A percentile compares a stretch with the other conserved stretches of the same genome.
Conservation (phyloP, 2,888 invertebrate genomes). For the Plebejus argus region DNA sequence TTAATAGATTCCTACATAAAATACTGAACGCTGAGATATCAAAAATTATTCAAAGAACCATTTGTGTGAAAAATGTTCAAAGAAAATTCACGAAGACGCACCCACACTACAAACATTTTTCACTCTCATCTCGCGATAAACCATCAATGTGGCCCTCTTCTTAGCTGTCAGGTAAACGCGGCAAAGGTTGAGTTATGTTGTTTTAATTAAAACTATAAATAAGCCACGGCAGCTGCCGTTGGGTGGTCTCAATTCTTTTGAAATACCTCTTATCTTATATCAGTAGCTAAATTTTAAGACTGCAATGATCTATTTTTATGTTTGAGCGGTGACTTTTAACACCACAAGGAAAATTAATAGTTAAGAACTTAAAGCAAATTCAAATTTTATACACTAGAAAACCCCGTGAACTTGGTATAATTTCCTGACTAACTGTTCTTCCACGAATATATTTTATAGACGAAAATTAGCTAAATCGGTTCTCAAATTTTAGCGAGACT, state of each 20-base stretch:
- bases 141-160: background rate
- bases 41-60: too few relatives aligned
- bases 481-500: too few relatives aligned
- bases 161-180: conserved; percentile 62
- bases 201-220: conserved; percentile 79
- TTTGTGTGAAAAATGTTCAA: too few relatives aligned
- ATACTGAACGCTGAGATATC: too few relatives aligned
- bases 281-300: conserved; percentile 31
- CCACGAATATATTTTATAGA: too few relatives aligned
- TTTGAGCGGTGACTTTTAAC: conserved; percentile 4
- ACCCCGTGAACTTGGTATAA: too few relatives aligned
- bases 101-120: background rate
- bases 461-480: too few relatives aligned
- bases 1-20: too few relatives aligned
- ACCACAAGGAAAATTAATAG: background rate
- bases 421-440: too few relatives aligned
- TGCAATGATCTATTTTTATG: conserved; percentile 4
- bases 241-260: conserved; percentile 68
- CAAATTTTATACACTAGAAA: too few relatives aligned
- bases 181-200: conserved; percentile 68
- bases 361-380: background rate
- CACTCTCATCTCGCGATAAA: background rate
- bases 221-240: conserved; percentile 55
- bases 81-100: background rate
- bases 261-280: conserved; percentile 63